Evolutionary conservation across 2,888 invertebrate species (phyloP).

Genomic region (Loripinus fragilis): DNA sequence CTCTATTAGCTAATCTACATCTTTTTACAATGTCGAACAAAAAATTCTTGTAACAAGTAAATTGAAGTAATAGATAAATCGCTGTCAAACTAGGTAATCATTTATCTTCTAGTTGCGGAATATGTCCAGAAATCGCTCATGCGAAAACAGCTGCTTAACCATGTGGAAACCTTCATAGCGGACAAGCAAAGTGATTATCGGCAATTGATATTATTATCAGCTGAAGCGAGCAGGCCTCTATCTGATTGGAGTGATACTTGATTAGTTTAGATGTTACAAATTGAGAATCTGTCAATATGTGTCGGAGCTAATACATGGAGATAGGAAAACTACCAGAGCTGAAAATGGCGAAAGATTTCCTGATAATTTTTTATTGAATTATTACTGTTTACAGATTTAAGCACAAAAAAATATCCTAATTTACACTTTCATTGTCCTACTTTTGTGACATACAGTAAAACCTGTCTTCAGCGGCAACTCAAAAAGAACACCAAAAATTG

Average conservation of each 20-base stretch:
- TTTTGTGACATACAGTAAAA: too few species aligned
- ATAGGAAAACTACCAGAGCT: conserved; percentile 16
- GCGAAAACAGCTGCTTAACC: neutral
- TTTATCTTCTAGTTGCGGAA: conserved; percentile 12
- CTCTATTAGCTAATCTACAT: conserved; percentile 16
- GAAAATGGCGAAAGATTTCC: conserved; percentile 15
- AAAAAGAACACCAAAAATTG: too few species aligned
- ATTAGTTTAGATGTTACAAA: conserved; percentile 21
- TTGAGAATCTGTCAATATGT: conserved; percentile 13
- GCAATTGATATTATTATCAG: conserved; percentile 17
- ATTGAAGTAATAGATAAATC: conserved; percentile 11
- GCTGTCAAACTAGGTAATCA: conserved; percentile 19
- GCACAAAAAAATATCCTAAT: neutral
- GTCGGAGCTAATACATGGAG: conserved; percentile 9
- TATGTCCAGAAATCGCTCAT: conserved; percentile 9
- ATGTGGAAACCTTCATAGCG: conserved; percentile 15
- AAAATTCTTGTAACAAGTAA: conserved; percentile 1
- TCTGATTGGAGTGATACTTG: conserved; percentile 17
- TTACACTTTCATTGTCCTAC: neutral
- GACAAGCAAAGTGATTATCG: conserved; percentile 17
- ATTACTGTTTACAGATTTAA: conserved; percentile 6
- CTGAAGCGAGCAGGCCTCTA: conserved; percentile 12
- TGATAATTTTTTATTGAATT: conserved; percentile 20
- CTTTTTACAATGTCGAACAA: neutral
- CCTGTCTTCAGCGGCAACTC: too few species aligned